These are phyloP conservation scores for Phodopus roborovskii DNA, from an alignment of 2,113 vertebrate species.

Conservation along the genomic window DNA sequence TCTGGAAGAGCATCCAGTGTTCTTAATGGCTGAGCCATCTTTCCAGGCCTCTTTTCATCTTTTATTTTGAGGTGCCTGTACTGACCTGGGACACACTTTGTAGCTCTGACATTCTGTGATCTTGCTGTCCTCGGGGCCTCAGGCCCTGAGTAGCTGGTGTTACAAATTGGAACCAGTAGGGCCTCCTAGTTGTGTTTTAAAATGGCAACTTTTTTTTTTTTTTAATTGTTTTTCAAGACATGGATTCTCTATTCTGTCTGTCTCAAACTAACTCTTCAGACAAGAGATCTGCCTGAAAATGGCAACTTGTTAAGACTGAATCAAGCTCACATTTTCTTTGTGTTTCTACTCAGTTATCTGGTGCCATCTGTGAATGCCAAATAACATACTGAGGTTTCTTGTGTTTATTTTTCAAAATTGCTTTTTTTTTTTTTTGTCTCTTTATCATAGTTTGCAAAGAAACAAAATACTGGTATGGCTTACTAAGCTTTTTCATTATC, in stretches of 20 bases:
- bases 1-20: not conserved
- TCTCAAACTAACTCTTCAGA: not conserved
- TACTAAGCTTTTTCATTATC: not conserved
- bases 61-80: not conserved
- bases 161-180: not conserved
- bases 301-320: not conserved
- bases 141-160: not conserved
- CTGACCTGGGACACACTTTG: not conserved
- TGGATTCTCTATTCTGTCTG: not conserved
- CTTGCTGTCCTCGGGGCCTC: not conserved
- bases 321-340: not conserved
- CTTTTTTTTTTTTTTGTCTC: not conserved
- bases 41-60: not conserved
- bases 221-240: too few relatives aligned
- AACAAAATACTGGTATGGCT: not conserved
- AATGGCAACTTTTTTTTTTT: not conserved
- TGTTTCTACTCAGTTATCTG: constrained; percentile 1
- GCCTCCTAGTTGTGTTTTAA: not conserved
- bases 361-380: not conserved
- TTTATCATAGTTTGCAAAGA: constrained; percentile 33
- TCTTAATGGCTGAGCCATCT: not conserved
- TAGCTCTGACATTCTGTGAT: not conserved
- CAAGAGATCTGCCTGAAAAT: not conserved
- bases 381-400: not conserved
- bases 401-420: not conserved